Base-by-base conservation (phyloP, 1,140 invertebrate genomes). In the Marisa cornuarietis region DNA sequence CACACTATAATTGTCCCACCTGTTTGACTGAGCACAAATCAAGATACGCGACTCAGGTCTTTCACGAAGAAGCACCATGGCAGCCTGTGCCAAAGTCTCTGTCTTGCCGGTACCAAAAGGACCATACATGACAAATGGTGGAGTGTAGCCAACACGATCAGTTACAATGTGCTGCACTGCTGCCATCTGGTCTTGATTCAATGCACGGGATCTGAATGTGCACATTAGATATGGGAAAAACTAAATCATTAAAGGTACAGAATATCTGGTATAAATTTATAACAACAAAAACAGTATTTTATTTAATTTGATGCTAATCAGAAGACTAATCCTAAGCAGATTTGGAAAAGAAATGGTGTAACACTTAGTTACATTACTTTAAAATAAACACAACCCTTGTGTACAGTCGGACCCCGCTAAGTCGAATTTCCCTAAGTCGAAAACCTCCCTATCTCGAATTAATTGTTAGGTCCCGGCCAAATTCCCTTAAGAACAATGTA, bases 21-120 rank as follows among this genome's bases (percentile, higher is more conserved):
- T 96, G 90, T 97, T 96, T 42, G 95, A 96, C 91, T 97, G 95
- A 0, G 96, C 96, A 89, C 96, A 97, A 18, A 97, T 94, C 49
- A 97, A 91, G 62, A 97, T 94, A 84, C 94, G 93, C 3, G 94
- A 93, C 8, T 93, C 91, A 2, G 92, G 90, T 82, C 94, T 93
- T 24, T 93, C 92, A n/a, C 95, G 90, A 24, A 96, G 88, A 69
- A 95, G 93, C 84, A 94, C 93, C 87, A 89, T 88, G 0, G 94
- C 83, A 9, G 88, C 94, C 86, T 96, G 94, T 0, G 95, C 96
- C 74, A 97, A 92, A 0, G 96, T 96, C 84, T 95, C 96, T 0
- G 96, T 97, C 89, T 97, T 97, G 2, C 96, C 96, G 1, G 96
- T 97, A 62, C 96, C 96, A 91, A 96, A 97, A 2, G 96, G 95